phyloP scores from a whole-genome alignment of 2,797 vertebrate genomes.

The Pipistrellus pygmaeus region DNA sequence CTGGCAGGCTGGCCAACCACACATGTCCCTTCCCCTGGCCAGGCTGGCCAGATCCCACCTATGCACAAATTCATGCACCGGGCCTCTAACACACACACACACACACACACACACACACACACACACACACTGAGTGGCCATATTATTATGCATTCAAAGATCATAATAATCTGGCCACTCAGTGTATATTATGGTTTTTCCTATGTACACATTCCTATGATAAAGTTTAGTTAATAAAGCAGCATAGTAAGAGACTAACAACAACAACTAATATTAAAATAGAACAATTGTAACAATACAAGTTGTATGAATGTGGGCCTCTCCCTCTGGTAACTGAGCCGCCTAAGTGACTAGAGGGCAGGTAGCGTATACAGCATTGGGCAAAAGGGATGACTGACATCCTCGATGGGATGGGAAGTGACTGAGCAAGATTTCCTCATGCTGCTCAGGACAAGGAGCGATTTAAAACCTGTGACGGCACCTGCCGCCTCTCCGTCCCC shows the following conservation, averaged over 20 bases:
- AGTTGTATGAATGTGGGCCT: not conserved
- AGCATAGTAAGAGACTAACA: not conserved
- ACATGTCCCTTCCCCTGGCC: too few relatives aligned
- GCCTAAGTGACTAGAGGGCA: too few relatives aligned
- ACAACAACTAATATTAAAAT: not conserved
- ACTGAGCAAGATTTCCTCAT: not conserved
- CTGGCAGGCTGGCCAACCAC: too few relatives aligned
- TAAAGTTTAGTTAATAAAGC: not conserved
- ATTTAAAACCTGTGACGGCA: too few relatives aligned
- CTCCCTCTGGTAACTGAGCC: not conserved
- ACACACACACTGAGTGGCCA: too few relatives aligned
- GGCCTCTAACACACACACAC: too few relatives aligned
- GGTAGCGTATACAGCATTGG: rapidly evolving
- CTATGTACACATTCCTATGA: not conserved
- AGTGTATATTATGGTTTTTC: not conserved
- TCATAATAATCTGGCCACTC: too few relatives aligned
- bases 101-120: too few relatives aligned
- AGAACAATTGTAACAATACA: not conserved
- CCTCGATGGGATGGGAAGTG: not conserved
- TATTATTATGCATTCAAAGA: too few relatives aligned
- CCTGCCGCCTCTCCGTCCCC: not conserved
- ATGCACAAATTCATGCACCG: too few relatives aligned
- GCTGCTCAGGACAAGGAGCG: not conserved
- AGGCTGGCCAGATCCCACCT: too few relatives aligned
- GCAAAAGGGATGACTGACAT: not conserved